A percentile compares a stretch with the other conserved stretches of the same genome.
Evolutionary conservation across 1,140 invertebrate genomes (phyloP).

Genomic region (Bombus confusus): DNA sequence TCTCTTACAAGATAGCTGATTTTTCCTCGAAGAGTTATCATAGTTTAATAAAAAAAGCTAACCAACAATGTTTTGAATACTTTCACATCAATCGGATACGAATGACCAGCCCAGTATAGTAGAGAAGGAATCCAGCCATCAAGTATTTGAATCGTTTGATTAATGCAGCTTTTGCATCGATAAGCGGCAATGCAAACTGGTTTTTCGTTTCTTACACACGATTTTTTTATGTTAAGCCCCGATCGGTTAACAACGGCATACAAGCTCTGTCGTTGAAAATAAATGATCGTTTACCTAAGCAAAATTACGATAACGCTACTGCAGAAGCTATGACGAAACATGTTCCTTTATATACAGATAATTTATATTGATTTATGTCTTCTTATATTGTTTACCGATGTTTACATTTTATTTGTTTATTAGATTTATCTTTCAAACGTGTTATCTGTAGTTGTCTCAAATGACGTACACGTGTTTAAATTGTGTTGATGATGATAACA

Average conservation of each 20-base stretch:
- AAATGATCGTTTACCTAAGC: background rate
- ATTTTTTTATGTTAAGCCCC: background rate
- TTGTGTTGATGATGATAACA: too few relatives aligned
- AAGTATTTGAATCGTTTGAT: constrained; percentile 9
- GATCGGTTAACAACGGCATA: background rate
- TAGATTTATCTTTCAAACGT: too few relatives aligned
- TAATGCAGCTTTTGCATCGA: constrained; percentile 13
- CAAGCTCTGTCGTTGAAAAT: background rate
- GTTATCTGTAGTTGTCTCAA: too few relatives aligned
- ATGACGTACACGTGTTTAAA: too few relatives aligned
- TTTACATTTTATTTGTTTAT: too few relatives aligned
- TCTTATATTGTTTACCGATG: too few relatives aligned
- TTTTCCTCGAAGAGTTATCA: background rate
- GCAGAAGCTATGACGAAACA: background rate
- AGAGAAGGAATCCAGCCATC: background rate
- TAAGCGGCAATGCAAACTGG: background rate
- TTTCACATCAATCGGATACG: background rate
- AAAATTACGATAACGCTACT: background rate
- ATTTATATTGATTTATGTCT: background rate
- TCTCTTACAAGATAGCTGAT: background rate
- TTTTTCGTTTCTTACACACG: background rate
- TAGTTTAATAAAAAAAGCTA: background rate
- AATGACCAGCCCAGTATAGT: background rate
- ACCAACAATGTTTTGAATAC: background rate
- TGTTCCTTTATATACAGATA: background rate